Evolutionary conservation across 2,113 vertebrate species (phyloP), one percentile per base, ranked within the genome.

Genomic region (Tiliqua scincoides): DNA sequence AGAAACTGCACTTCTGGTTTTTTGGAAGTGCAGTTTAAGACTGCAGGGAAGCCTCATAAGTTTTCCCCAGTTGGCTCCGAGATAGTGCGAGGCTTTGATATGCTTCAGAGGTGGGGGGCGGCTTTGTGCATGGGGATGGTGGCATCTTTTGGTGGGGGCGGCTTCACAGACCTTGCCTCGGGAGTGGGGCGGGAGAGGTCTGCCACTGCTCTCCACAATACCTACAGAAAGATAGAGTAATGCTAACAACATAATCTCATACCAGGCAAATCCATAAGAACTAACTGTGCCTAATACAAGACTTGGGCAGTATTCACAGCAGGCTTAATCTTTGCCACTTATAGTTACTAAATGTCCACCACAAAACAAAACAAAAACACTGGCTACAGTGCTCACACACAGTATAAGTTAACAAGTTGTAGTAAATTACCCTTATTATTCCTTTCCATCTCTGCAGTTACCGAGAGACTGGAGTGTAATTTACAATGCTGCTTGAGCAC

Each of bases 201-300:
- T n/a, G n/a, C n/a, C n/a, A n/a, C n/a, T n/a, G n/a, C n/a, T n/a
- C 48, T 11, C 40, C 63, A 57, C 25, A 68, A 67, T 77, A 77
- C 63, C 48, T 68, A 11, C 32, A 78, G 32, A 20, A 85, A 78
- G 23, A 32, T 8, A 70, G 63, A 48, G 35, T 78, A 78, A 76
- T 85, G 32, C 52, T 78, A 68, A 12, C 67, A 48, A 57, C 43
- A 27, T 61, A 85, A 79, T 71, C n/a, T 43, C 62, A 72, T 7
- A 72, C 54, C 57, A 85, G 57, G 71, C 15, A 71, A 20, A 59
- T 59, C 20, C 1, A 54, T 83, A 37, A 67, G 84, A 79, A 86
- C 67, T 85, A 79, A 85, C 62, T 85, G 54, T 79, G 59, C 18
- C 76, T 79, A 61, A 18, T 79, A 71, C 65, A 61, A 27, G 68